Evolutionary conservation across 2,888 invertebrate genomes (phyloP).

Genomic region (Tolmerus cingulatus): DNA sequence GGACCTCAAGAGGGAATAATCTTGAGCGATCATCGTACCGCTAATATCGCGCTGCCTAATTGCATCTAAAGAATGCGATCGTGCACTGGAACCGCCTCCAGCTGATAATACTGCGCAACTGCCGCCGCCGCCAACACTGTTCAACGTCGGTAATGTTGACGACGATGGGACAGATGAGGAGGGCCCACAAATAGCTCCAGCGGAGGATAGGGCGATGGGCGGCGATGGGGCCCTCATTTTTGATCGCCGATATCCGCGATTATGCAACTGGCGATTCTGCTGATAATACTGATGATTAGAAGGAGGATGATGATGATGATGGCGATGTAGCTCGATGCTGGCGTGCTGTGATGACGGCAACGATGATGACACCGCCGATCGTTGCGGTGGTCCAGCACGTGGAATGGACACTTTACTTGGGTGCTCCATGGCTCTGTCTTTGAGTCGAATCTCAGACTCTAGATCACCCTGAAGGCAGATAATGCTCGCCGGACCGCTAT

Average conservation of each 20-base stretch:
- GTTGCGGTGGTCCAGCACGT: slow-evolving; percentile 48
- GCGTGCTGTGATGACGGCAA: slow-evolving; percentile 50
- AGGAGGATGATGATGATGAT: slow-evolving; percentile 28
- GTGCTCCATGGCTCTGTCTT: slow-evolving; percentile 41
- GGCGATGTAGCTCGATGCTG: slow-evolving; percentile 31
- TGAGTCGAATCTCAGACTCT: slow-evolving; percentile 48
- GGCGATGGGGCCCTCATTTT: slow-evolving; percentile 57
- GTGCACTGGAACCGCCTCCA: slow-evolving; percentile 45
- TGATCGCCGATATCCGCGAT: slow-evolving; percentile 57
- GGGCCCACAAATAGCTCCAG: slow-evolving; percentile 24
- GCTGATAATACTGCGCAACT: slow-evolving; percentile 28
- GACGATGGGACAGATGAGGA: slow-evolving; percentile 39
- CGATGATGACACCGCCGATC: slow-evolving; percentile 52
- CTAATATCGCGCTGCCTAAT: slow-evolving; percentile 58
- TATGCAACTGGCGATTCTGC: slow-evolving; percentile 51
- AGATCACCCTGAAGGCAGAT: slow-evolving; percentile 47
- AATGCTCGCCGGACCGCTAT: slow-evolving; percentile 44
- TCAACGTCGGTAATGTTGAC: slow-evolving; percentile 37
- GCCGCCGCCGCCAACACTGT: slow-evolving; percentile 41
- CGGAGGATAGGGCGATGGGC: slow-evolving; percentile 50
- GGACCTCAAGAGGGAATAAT: slow-evolving; percentile 42
- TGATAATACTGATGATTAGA: slow-evolving; percentile 46
- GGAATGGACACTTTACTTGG: slow-evolving; percentile 50
- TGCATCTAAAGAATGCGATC: slow-evolving; percentile 63
- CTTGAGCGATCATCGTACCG: slow-evolving; percentile 55